Percentiles rank a stretch among this genome's conserved stretches.
Evolutionary conservation across 92 coral and sea anemone genomes (phyloP).

Genomic region (Zoanthus gigantus): DNA sequence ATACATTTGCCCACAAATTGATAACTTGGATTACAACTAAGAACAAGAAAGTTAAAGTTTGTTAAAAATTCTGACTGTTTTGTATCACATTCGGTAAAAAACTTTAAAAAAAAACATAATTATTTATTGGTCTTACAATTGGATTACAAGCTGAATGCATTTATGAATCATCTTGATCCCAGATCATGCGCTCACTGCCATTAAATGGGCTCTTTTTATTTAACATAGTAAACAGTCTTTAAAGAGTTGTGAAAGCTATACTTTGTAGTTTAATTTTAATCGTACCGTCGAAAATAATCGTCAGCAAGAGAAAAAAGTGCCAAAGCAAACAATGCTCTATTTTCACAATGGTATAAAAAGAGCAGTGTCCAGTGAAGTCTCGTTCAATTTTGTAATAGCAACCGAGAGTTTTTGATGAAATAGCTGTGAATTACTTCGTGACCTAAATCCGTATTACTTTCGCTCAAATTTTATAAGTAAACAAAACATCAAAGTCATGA

Average conservation of each 20-base stretch:
- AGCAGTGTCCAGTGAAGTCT: neutral
- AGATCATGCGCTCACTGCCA: neutral
- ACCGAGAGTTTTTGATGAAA: neutral
- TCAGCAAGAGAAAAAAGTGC: neutral
- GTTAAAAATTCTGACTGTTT: neutral
- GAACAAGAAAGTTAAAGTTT: neutral
- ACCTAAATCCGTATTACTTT: neutral
- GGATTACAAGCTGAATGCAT: constrained; percentile 6
- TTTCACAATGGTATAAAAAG: neutral
- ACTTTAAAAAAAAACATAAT: neutral
- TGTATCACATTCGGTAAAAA: neutral
- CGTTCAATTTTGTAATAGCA: neutral
- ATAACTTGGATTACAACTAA: neutral
- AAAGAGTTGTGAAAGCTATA: neutral
- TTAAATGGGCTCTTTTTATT: neutral
- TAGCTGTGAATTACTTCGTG: neutral
- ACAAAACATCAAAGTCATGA: neutral
- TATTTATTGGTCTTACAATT: constrained; percentile 7
- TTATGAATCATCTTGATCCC: neutral
- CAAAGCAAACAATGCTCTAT: neutral
- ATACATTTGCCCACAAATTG: neutral
- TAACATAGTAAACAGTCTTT: neutral
- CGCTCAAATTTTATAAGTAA: neutral
- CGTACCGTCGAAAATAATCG: neutral
- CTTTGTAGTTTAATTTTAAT: neutral